These are phyloP conservation scores for Lerista edwardsae DNA, from an alignment of 2,797 vertebrate species.

Conservation along the genomic window DNA sequence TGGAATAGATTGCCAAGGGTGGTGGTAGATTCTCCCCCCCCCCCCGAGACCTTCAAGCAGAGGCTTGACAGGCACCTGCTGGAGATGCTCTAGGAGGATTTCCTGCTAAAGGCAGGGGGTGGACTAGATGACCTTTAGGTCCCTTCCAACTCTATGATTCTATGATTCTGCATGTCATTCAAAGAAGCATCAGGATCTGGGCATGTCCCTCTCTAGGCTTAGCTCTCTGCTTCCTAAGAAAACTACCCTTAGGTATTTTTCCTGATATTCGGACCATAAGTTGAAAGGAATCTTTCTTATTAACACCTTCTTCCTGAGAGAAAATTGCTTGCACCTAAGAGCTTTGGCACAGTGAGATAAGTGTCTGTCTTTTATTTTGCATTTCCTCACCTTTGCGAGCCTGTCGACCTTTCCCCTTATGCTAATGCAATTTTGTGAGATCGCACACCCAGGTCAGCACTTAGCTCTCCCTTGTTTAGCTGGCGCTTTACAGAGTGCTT, in stretches of 20 bases:
- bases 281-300: slow-evolving; percentile 29
- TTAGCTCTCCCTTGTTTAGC: slow-evolving; percentile 26
- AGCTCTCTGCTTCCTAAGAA: not conserved
- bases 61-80: too few relatives aligned
- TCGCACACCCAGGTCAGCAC: slow-evolving; percentile 16
- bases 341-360: not conserved
- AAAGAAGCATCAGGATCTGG: not conserved
- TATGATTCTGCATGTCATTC: too few relatives aligned
- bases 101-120: too few relatives aligned
- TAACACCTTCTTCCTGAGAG: not conserved
- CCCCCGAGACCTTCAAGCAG: too few relatives aligned
- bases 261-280: not conserved
- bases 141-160: too few relatives aligned
- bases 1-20: too few relatives aligned
- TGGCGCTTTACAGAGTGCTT: slow-evolving; percentile 6
- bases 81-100: too few relatives aligned
- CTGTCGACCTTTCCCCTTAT: slow-evolving; percentile 10
- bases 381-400: not conserved
- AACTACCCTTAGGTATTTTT: not conserved
- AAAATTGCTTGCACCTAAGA: not conserved
- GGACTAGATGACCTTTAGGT: too few relatives aligned
- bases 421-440: slow-evolving; percentile 3
- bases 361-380: not conserved
- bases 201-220: not conserved
- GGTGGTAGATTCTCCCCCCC: too few relatives aligned